Conservation (phyloP, 2,113 vertebrate genomes). For the Dipodomys spectabilis region DNA sequence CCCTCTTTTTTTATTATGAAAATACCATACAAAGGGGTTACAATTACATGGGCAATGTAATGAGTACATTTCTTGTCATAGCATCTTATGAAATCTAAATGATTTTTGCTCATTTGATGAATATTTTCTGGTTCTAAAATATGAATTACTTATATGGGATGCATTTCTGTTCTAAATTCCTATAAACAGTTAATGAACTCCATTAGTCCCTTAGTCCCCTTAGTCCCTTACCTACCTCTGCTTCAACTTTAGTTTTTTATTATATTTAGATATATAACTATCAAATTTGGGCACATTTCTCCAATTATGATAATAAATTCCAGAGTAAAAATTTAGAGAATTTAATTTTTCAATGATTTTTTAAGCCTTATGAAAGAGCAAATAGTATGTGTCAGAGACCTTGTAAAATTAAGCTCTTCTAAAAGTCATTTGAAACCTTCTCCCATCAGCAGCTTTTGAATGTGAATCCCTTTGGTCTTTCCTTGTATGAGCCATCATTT, state of each 20-base stretch:
- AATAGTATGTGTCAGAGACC: not conserved
- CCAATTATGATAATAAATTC: constrained; percentile 14
- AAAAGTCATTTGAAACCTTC: not conserved
- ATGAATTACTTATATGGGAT: no score
- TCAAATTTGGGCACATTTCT: not conserved
- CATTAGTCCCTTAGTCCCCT: not conserved
- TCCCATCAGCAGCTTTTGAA: constrained; percentile 42
- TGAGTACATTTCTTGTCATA: not conserved
- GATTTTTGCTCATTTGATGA: no score
- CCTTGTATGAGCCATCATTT: not conserved
- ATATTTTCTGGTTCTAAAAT: no score
- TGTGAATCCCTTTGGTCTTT: constrained; percentile 14
- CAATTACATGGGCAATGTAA: no score
- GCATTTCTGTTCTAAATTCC: not conserved
- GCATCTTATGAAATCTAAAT: not conserved
- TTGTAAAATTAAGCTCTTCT: constrained; percentile 38
- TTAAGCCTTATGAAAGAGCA: constrained; percentile 38
- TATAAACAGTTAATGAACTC: not conserved
- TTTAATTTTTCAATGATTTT: constrained; percentile 1
- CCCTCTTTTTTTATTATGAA: no score
- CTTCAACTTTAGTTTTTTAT: not conserved
- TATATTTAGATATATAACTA: not conserved
- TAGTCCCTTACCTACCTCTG: not conserved
- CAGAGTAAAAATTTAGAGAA: constrained; percentile 36
- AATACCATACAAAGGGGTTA: no score